Evolutionary conservation across 2,888 invertebrate species (phyloP).

Genomic region (Troides helena): DNA sequence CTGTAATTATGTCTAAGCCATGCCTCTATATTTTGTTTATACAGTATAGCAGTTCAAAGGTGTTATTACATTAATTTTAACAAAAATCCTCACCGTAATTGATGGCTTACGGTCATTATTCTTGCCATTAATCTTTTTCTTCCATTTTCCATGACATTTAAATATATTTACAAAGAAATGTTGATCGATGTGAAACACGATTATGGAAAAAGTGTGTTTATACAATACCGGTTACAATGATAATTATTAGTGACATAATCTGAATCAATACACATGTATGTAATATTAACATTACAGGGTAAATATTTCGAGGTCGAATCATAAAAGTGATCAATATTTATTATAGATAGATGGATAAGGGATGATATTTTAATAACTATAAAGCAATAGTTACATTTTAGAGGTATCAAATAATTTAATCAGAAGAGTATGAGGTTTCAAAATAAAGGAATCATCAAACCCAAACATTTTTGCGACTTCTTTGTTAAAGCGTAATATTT

Average conservation of each 20-base stretch:
- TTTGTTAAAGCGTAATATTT: too few relatives aligned
- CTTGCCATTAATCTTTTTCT: neutral
- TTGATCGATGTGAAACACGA: neutral
- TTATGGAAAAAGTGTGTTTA: neutral
- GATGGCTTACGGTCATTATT: neutral
- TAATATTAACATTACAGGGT: neutral
- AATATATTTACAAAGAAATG: neutral
- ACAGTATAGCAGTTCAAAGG: neutral
- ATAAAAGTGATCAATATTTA: neutral
- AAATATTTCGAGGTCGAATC: neutral
- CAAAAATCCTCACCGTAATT: slow-evolving; percentile 2
- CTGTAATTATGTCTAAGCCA: slow-evolving; percentile 57
- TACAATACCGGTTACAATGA: neutral
- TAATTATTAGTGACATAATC: neutral
- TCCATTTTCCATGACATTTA: neutral
- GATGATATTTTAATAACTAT: too few relatives aligned
- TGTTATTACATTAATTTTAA: slow-evolving; percentile 4
- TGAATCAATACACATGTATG: neutral
- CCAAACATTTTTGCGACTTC: too few relatives aligned
- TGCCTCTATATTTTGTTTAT: slow-evolving; percentile 39
- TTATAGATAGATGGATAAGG: too few relatives aligned
- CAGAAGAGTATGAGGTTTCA: too few relatives aligned
- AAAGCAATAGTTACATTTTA: too few relatives aligned
- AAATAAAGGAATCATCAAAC: too few relatives aligned
- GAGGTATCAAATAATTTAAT: too few relatives aligned